Evolutionary conservation across 2,797 vertebrate species (phyloP), one percentile per base, ranked within the genome.

Genomic region (Alectoris magna): DNA sequence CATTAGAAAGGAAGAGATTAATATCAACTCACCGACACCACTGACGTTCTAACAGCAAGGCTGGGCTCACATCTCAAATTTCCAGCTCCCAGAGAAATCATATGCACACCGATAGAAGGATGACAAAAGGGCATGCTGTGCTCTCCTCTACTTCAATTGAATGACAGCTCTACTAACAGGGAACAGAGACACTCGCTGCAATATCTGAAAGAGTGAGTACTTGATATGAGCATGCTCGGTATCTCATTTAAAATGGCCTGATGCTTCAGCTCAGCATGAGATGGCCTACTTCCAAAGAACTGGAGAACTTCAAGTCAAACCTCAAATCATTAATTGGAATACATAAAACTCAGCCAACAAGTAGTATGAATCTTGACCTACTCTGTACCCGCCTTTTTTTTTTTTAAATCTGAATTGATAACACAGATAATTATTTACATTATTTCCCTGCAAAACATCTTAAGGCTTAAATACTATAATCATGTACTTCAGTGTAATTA

Each of bases 241-340:
- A 85, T 87, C 95, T 94, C 71, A 95, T 96, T 96, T 96, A 95
- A 96, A 96, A 96, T 79, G 97, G 97, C 96, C 97, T 96, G 96
- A 97, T 91, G 94, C 97, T 96, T 96, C 95, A 90, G 84, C 95
- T 93, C 93, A 36, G 97, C 96, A 90, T 79, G 97, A 91, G 96
- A 97, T 98, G 98, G 97, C 98, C 98, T 98, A 98, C 96, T 98
- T 98, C 96, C 95, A 95, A 97, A 94, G 87, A 87, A 90, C 93
- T 79, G 82, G 96, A 90, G 91, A 96, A 96, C 97, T 96, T 97
- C 86, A 96, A 96, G 96, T 96, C 88, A 97, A 97, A 98, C 94
- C 38, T 60, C 90, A 96, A 96, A 93, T 92, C 92, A 85, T 92
- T 96, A 95, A 89, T 60, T 92, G 95, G 77, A 96, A 94, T 91